Evolutionary conservation across 92 coral and sea anemone genomes (phyloP).

Genomic region (Hydrozoanthus gracilis): DNA sequence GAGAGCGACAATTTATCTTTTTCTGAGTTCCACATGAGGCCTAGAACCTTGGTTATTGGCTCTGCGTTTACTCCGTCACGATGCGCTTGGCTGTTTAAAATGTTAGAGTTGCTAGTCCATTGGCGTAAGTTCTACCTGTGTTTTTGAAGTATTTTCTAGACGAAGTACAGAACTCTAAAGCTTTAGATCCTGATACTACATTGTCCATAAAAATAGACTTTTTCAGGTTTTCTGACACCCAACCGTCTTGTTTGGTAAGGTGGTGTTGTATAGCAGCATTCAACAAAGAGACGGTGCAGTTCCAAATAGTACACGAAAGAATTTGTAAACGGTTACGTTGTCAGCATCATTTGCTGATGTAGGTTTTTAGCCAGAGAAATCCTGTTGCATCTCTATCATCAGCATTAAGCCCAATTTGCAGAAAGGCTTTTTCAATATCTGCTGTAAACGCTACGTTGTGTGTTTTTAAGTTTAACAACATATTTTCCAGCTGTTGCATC

Average conservation of each 20-base stretch:
- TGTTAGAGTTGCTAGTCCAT: slow-evolving; percentile 27
- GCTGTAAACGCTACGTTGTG: no score
- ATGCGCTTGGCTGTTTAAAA: background rate
- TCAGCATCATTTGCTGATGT: slow-evolving; percentile 48
- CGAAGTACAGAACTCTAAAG: slow-evolving; percentile 23
- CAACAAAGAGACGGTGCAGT: slow-evolving; percentile 57
- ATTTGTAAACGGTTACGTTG: slow-evolving; percentile 50
- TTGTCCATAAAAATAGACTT: slow-evolving; percentile 56
- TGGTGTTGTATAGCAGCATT: slow-evolving; percentile 55
- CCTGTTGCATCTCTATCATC: slow-evolving; percentile 67
- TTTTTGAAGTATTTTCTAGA: slow-evolving; percentile 32
- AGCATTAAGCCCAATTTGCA: slow-evolving; percentile 49
- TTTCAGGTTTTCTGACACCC: slow-evolving; percentile 45
- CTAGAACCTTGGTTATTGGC: slow-evolving; percentile 18
- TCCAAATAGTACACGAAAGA: slow-evolving; percentile 61
- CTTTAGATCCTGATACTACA: slow-evolving; percentile 52
- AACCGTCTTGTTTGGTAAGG: slow-evolving; percentile 7
- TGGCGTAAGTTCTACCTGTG: slow-evolving; percentile 60
- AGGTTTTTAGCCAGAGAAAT: slow-evolving; percentile 59
- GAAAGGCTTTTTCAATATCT: slow-evolving; percentile 6
- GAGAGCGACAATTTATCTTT: slow-evolving; percentile 24
- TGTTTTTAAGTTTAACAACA: slow-evolving; percentile 49
- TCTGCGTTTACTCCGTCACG: slow-evolving; percentile 13
- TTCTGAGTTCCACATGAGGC: slow-evolving; percentile 29
- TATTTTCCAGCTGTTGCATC: slow-evolving; percentile 45